Evolutionary conservation across 1,140 invertebrate genomes (phyloP).

Genomic region (Platyura marginata): DNA sequence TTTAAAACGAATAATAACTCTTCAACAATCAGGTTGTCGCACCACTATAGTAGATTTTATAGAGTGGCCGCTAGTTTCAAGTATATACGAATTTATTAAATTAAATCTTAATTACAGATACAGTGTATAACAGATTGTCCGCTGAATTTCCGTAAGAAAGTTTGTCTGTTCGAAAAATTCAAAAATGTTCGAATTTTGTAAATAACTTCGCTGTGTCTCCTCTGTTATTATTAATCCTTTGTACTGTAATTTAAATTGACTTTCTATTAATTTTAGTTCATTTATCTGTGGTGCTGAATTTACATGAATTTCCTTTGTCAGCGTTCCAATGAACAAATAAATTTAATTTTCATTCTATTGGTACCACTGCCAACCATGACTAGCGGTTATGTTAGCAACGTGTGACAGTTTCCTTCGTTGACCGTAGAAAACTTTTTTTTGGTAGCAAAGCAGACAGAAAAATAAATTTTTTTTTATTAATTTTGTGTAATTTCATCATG

Average conservation of each 20-base stretch:
- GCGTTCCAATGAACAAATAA: not conserved
- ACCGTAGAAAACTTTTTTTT: not conserved
- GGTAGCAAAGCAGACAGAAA: not conserved
- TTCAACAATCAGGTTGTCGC: too few relatives aligned
- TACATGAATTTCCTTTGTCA: not conserved
- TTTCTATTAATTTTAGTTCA: not conserved
- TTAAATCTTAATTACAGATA: too few relatives aligned
- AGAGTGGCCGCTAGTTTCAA: too few relatives aligned
- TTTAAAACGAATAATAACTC: too few relatives aligned
- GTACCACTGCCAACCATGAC: not conserved
- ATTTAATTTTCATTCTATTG: not conserved
- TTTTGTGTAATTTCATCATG: constrained; percentile 29
- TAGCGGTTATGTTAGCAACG: not conserved
- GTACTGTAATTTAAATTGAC: not conserved
- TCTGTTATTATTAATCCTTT: not conserved
- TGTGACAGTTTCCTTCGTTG: too few relatives aligned
- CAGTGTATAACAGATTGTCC: too few relatives aligned
- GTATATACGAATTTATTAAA: too few relatives aligned
- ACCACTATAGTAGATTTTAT: too few relatives aligned
- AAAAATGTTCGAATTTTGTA: too few relatives aligned
- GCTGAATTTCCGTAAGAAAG: too few relatives aligned
- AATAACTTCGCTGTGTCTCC: too few relatives aligned
- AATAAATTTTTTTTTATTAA: not conserved
- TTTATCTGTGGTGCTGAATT: not conserved
- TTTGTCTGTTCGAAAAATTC: too few relatives aligned